Evolutionary conservation across 2,113 vertebrate species (phyloP).

Genomic region (Macroglossus sobrinus): DNA sequence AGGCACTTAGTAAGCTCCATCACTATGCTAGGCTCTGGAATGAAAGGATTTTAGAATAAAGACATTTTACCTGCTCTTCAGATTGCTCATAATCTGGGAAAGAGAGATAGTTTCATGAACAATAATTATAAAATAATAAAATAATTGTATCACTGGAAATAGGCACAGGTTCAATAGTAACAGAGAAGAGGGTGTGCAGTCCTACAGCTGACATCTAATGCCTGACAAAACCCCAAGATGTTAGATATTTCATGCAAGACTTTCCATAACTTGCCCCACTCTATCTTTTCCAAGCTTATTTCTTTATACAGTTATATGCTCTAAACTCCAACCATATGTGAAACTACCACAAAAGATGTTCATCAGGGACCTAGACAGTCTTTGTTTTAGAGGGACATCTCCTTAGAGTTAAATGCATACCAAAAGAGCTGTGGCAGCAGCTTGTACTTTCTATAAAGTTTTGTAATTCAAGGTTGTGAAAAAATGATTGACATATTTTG

Average conservation of each 20-base stretch:
- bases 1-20: background rate
- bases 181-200: background rate
- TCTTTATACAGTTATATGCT: background rate
- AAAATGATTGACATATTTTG: background rate
- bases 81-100: background rate
- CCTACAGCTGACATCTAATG: background rate
- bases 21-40: background rate
- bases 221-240: background rate
- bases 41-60: conserved; percentile 4
- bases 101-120: background rate
- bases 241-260: background rate
- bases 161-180: background rate
- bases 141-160: background rate
- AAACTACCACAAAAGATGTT: background rate
- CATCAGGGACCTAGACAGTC: background rate
- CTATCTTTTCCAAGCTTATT: background rate
- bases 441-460: background rate
- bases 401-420: background rate
- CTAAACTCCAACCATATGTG: background rate
- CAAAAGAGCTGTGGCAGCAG: background rate
- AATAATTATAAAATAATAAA: background rate
- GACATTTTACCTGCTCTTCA: background rate
- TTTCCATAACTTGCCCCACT: background rate
- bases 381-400: background rate
- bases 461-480: background rate